Evolutionary conservation across 2,113 vertebrate genomes (phyloP), one percentile per base, ranked within the genome.

Genomic region (Cheirogaleus medius): DNA sequence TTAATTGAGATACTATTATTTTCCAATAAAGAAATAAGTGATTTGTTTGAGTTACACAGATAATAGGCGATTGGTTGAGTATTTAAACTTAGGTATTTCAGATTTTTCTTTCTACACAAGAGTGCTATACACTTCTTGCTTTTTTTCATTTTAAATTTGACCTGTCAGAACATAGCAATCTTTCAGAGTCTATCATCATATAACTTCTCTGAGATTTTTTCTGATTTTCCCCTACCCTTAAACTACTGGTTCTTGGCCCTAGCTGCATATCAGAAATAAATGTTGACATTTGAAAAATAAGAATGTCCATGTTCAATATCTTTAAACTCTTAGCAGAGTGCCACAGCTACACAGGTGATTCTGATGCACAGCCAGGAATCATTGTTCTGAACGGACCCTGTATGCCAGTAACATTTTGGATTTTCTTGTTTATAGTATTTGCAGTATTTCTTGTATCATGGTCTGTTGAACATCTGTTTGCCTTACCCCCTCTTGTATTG

Each of bases 11-110:
- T 90, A 21, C 13, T 21, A 5, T 83, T 49, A 42, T 76, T 76
- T 95, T 71, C 60, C 44, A 86, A 7, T 34, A 68, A 87, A n/a
- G 14, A 78, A 52, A 44, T 56, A 49, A 71, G 11, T 69, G 23
- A 63, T 68, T 90, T 86, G 44, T 17, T 42, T 86, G n/a, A 39
- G 39, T 94, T 73, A 34, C 17, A 34, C n/a, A 58, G 68, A 49
- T 49, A 54, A 63, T 89, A 86, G 60, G 34, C 77, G 64, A 76
- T 76, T 63, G 20, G 29, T 71, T 77, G 64, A 54, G 3, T 76
- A 47, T 92, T 94, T 94, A 34, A 80, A 13, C 49, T 90, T 74
- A 47, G 34, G 12, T 80, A 32, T 85, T 94, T 94, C 39, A 80
- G 0, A 85, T 74, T 66, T 54, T 3, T 82, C 18, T 91, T 74